phyloP scores from a whole-genome alignment of 1,140 invertebrate genomes.

The Parapsyche elsis region DNA sequence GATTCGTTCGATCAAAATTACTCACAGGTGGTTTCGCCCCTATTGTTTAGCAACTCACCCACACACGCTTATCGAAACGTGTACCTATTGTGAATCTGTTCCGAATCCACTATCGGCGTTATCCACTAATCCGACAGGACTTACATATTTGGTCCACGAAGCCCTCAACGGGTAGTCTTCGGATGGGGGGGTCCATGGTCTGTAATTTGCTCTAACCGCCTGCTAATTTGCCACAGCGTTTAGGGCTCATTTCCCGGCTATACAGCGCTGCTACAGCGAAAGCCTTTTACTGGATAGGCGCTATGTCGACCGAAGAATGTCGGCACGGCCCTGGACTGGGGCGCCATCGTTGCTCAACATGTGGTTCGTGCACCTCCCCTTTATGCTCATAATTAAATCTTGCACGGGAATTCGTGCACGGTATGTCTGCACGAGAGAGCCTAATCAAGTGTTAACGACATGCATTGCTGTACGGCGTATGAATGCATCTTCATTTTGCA shows the following conservation, averaged over 20 bases:
- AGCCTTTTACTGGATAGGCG: slow-evolving; percentile 48
- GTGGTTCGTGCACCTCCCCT: background rate
- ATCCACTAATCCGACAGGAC: too few species aligned
- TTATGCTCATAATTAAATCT: background rate
- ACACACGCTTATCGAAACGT: too few species aligned
- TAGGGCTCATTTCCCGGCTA: slow-evolving; percentile 40
- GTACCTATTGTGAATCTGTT: too few species aligned
- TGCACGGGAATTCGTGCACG: background rate
- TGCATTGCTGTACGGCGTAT: background rate
- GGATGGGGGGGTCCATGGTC: slow-evolving; percentile 17
- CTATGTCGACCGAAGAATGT: slow-evolving; percentile 5
- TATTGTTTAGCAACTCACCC: too few species aligned
- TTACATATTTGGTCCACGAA: background rate
- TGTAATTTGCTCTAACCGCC: slow-evolving; percentile 50
- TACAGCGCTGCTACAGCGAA: slow-evolving; percentile 30
- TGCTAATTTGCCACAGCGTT: slow-evolving; percentile 45
- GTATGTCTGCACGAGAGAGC: background rate
- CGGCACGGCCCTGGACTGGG: background rate
- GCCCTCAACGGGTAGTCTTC: slow-evolving; percentile 10
- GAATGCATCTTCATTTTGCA: background rate
- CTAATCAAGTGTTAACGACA: background rate
- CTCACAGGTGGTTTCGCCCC: too few species aligned
- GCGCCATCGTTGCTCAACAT: background rate
- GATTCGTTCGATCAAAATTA: too few species aligned
- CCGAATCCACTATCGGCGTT: too few species aligned